A percentile compares a stretch with the other conserved stretches of the same genome.
These are phyloP conservation scores for Eilema griseolum DNA, from an alignment of 2,888 invertebrate species.

Conservation along the genomic window DNA sequence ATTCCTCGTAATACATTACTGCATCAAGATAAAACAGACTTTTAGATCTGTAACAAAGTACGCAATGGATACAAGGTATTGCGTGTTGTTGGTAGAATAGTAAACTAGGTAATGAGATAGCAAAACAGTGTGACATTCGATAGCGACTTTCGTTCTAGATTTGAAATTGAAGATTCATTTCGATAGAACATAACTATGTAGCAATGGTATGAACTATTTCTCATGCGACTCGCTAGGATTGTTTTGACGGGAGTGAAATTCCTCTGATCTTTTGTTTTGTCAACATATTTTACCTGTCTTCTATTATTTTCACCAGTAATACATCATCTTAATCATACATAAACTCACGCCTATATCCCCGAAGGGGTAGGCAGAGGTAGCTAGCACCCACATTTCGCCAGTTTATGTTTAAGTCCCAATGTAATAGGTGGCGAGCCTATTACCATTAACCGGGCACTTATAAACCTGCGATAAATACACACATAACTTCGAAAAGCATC, in stretches of 20 bases:
- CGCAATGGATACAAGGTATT: constrained; percentile 39
- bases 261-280: not conserved
- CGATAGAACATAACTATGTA: constrained; percentile 53
- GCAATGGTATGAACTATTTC: constrained; percentile 46
- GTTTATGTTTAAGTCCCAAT: too few relatives aligned
- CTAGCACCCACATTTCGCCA: too few relatives aligned
- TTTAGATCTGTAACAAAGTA: constrained; percentile 15
- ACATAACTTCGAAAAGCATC: too few relatives aligned
- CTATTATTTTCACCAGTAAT: too few relatives aligned
- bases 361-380: too few relatives aligned
- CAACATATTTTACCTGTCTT: not conserved
- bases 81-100: constrained; percentile 6
- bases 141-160: constrained; percentile 62
- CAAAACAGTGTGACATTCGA: constrained; percentile 62
- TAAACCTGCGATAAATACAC: too few relatives aligned
- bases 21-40: constrained; percentile 19
- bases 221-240: constrained; percentile 47
- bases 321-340: too few relatives aligned
- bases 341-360: too few relatives aligned
- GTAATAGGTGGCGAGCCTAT: too few relatives aligned
- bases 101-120: constrained; percentile 18
- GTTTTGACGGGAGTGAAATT: not conserved
- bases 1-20: constrained; percentile 44
- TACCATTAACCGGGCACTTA: too few relatives aligned
- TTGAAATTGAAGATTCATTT: constrained; percentile 63